Evolutionary conservation across 2,888 invertebrate species (phyloP).

Genomic region (Eugnorisma glareosa): DNA sequence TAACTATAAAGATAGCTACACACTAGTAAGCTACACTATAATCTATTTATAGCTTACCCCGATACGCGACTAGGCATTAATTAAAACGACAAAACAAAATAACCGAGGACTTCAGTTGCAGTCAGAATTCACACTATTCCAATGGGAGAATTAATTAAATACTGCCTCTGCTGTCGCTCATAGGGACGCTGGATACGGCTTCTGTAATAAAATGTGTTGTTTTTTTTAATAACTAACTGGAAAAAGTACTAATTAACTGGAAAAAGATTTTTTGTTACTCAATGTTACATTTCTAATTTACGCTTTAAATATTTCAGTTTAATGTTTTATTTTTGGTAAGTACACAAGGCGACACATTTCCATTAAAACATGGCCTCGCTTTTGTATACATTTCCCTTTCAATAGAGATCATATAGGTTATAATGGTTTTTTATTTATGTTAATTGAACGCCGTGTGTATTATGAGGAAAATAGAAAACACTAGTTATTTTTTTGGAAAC

Average conservation of each 20-base stretch:
- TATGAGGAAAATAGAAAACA: no score
- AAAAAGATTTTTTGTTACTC: not conserved
- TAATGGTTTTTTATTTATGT: not conserved
- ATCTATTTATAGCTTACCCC: conserved; percentile 37
- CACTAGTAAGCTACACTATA: conserved; percentile 8
- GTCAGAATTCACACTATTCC: conserved; percentile 90
- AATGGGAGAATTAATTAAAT: conserved; percentile 90
- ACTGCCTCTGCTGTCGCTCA: conserved; percentile 73
- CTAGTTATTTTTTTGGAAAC: no score
- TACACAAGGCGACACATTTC: not conserved
- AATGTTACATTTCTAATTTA: not conserved
- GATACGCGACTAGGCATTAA: conserved; percentile 77
- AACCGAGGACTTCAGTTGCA: conserved; percentile 89
- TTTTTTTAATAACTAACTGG: not conserved
- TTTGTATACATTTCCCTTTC: not conserved
- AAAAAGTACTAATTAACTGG: not conserved
- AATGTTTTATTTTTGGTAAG: no score
- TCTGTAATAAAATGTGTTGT: not conserved
- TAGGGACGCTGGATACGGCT: conserved; percentile 69
- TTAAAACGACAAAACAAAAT: conserved; percentile 90
- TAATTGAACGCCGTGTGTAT: no score
- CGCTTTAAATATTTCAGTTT: not conserved
- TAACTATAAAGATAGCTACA: not conserved
- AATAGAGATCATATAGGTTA: not conserved
- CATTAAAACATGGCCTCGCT: not conserved